phyloP scores from a whole-genome alignment of 2,888 invertebrate genomes.

The Tipula vernalis region DNA sequence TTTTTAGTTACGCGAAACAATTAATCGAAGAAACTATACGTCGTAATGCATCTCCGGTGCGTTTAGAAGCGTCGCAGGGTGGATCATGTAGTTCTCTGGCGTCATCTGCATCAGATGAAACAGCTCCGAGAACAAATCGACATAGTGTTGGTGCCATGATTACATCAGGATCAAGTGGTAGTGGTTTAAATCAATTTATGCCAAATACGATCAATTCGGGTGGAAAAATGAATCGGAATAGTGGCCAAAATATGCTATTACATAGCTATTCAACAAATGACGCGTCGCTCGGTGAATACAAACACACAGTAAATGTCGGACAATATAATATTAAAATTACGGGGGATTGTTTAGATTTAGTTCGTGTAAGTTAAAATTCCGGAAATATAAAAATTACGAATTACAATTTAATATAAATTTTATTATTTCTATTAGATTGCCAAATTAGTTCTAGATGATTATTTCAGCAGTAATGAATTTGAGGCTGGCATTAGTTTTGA shows the following conservation, averaged over 20 bases:
- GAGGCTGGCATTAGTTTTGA: slow-evolving; percentile 35
- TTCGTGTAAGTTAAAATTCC: slow-evolving; percentile 48
- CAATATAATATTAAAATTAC: slow-evolving; percentile 75
- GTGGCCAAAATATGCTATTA: slow-evolving; percentile 37
- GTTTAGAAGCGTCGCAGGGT: slow-evolving; percentile 48
- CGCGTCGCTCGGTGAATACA: slow-evolving; percentile 74
- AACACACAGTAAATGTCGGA: slow-evolving; percentile 76
- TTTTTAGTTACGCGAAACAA: slow-evolving; percentile 70
- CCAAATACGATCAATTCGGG: slow-evolving; percentile 13
- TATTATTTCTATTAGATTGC: slow-evolving; percentile 49
- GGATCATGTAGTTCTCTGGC: slow-evolving; percentile 69
- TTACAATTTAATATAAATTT: not conserved
- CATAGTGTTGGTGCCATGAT: slow-evolving; percentile 18
- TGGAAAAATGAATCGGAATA: slow-evolving; percentile 11
- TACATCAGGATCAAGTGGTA: slow-evolving; percentile 15
- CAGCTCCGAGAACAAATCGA: slow-evolving; percentile 27
- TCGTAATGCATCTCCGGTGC: slow-evolving; percentile 85
- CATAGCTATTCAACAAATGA: slow-evolving; percentile 76
- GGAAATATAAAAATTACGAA: not conserved
- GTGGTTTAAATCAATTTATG: slow-evolving; percentile 6
- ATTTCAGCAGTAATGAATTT: slow-evolving; percentile 45
- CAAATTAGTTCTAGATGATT: slow-evolving; percentile 77
- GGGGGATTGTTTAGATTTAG: slow-evolving; percentile 71
- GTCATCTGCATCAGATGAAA: slow-evolving; percentile 51
- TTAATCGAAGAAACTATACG: slow-evolving; percentile 91